Base-by-base conservation (phyloP, 1,140 invertebrate genomes). In the Plectrocnemia conspersa region DNA sequence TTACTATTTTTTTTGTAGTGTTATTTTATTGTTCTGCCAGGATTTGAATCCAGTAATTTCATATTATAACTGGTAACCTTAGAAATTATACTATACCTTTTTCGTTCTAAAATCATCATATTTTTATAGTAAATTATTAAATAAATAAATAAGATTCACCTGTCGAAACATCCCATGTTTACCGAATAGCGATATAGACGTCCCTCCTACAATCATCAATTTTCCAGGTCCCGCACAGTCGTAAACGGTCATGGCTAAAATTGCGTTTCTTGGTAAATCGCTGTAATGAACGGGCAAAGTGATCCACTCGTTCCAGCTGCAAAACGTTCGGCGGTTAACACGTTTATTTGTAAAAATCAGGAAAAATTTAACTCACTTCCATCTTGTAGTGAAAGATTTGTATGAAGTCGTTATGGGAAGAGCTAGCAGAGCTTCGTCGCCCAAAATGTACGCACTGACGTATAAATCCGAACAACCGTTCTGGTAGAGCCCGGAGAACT, bases 301-400 rank as follows among this genome's bases (percentile, higher is more conserved):
- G 5, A 99, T 77, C 95, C 96, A 99, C 75, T 99, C 95, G 73
- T 98, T 97, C 96, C 96, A 99, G 69, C 90, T 92, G 62, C 19
- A 75, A 70, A 52, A 47, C 61, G 7, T 27, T n/a, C n/a, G 22
- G 48, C 25, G n/a, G n/a, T n/a, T n/a, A n/a, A n/a, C n/a, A n/a
- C n/a, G 7, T 40, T 19, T n/a, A 44, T 44, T n/a, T 22, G 18
- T 19, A 48, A 48, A 16, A 18, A 32, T 48, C 3, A 11, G 23
- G 10, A 1, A 2, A 4, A 23, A 42, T 4, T 45, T 32, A 49
- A 75, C 83, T 78, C 82, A 93, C 90, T 91, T 95, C 91, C 91
- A 97, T 65, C 93, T 75, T 27, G 84, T 90, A 29, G 84, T 88
- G 66, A 98, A 97, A 19, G 91, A 79, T 75, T 97, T 98, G 65